phyloP scores from a whole-genome alignment of 2,888 invertebrate species.

The Thymelicus lineola region DNA sequence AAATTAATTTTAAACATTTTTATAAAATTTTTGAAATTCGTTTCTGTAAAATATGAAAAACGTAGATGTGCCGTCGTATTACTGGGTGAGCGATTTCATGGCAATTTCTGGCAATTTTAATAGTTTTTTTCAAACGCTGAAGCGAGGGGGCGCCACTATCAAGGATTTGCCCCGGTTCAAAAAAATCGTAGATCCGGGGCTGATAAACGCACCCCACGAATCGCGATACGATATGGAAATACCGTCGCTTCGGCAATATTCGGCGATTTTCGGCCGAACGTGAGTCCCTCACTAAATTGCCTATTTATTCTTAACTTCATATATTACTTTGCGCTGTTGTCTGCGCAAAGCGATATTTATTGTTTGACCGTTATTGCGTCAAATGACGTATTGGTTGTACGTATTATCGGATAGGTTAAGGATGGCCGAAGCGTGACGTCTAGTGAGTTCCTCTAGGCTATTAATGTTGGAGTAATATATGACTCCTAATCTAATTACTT shows the following conservation, averaged over 20 bases:
- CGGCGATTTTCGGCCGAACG: slow-evolving; percentile 82
- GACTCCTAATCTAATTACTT: slow-evolving; percentile 34
- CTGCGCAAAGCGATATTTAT: slow-evolving; percentile 85
- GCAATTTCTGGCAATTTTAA: too few species aligned
- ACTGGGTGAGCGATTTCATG: too few species aligned
- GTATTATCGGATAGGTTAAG: slow-evolving; percentile 72
- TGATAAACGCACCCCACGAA: slow-evolving; percentile 81
- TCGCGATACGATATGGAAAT: slow-evolving; percentile 84
- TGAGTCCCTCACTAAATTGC: slow-evolving; percentile 83
- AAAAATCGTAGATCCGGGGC: too few species aligned
- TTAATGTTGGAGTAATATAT: slow-evolving; percentile 28
- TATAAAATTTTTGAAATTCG: too few species aligned
- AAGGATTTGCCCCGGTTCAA: too few species aligned
- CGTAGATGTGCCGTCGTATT: too few species aligned
- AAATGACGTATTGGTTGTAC: slow-evolving; percentile 81
- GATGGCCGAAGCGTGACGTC: slow-evolving; percentile 65
- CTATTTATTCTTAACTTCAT: slow-evolving; percentile 86
- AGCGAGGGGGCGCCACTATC: too few species aligned
- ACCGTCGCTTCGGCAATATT: slow-evolving; percentile 79
- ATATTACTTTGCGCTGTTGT: slow-evolving; percentile 86
- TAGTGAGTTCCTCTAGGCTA: slow-evolving; percentile 28
- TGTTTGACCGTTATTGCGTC: slow-evolving; percentile 84
- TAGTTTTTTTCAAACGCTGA: too few species aligned
- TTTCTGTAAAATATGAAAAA: too few species aligned
- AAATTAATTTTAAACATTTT: too few species aligned